These are phyloP conservation scores for Melipona bicolor DNA, from an alignment of 2,888 invertebrate genomes.

Conservation along the genomic window DNA sequence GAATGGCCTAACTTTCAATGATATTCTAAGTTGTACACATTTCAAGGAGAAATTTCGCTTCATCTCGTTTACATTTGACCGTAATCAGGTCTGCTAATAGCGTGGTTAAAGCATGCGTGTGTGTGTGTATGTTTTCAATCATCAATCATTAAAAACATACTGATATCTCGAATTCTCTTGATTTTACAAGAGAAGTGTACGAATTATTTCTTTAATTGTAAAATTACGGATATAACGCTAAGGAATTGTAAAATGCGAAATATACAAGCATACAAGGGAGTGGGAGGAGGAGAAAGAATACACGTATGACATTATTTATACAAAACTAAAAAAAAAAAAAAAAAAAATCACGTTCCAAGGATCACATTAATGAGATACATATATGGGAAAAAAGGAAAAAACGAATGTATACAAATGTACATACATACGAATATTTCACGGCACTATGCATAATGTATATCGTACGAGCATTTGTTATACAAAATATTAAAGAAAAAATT, in stretches of 20 bases:
- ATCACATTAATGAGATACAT: constrained; percentile 15
- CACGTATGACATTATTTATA: constrained; percentile 39
- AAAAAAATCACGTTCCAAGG: constrained; percentile 10
- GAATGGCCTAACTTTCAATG: constrained; percentile 26
- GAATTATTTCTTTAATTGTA: constrained; percentile 15
- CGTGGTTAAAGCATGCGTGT: constrained; percentile 11
- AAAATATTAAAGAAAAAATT: constrained; percentile 44
- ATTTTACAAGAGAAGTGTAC: background rate
- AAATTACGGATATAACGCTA: constrained; percentile 15
- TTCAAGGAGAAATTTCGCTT: constrained; percentile 9
- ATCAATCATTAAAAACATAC: background rate
- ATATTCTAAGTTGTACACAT: constrained; percentile 3
- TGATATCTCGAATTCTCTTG: constrained; percentile 13
- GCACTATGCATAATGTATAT: constrained; percentile 31
- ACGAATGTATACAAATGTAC: constrained; percentile 36
- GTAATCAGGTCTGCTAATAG: constrained; percentile 2
- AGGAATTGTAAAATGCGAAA: constrained; percentile 10
- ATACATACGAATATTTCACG: constrained; percentile 41
- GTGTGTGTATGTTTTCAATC: background rate
- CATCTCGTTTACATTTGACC: background rate
- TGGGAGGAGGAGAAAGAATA: too few species aligned
- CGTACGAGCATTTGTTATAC: constrained; percentile 42
- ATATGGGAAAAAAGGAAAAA: background rate
- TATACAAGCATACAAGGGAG: background rate
- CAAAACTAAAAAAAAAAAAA: constrained; percentile 10